A percentile compares a stretch with the other conserved stretches of the same genome.
Evolutionary conservation across 1,140 invertebrate genomes (phyloP).

Genomic region (Zaprionus camerounensis): DNA sequence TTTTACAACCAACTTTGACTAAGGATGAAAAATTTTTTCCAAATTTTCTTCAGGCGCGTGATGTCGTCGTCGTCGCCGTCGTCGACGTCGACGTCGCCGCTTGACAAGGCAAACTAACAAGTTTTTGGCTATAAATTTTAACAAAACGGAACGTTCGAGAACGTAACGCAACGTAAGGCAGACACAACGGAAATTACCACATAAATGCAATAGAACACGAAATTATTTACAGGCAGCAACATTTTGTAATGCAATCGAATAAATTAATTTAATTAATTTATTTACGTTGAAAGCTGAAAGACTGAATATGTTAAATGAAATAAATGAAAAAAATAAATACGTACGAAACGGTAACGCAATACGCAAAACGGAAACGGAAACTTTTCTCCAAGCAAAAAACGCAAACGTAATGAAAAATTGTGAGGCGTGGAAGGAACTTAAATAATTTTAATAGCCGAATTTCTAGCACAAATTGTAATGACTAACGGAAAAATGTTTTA

Average conservation of each 20-base stretch:
- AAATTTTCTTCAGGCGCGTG: conserved; percentile 64
- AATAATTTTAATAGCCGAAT: conserved; percentile 84
- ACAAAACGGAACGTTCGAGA: conserved; percentile 6
- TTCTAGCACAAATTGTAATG: conserved; percentile 77
- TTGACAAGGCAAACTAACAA: conserved; percentile 43
- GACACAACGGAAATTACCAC: conserved; percentile 74
- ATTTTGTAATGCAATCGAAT: conserved; percentile 77
- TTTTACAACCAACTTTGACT: conserved; percentile 77
- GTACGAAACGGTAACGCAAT: conserved; percentile 51
- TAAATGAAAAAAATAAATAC: conserved; percentile 58
- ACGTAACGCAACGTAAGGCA: conserved; percentile 57
- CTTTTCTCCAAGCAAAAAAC: conserved; percentile 65
- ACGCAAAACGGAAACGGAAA: conserved; percentile 48
- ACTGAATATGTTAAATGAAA: conserved; percentile 82
- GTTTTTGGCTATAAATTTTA: conserved; percentile 83
- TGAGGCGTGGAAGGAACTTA: conserved; percentile 64
- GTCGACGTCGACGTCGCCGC: conserved; percentile 2
- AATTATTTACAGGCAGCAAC: conserved; percentile 82
- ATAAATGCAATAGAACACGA: conserved; percentile 83
- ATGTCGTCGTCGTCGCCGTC: neutral
- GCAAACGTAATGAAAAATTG: conserved; percentile 11
- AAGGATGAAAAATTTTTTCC: conserved; percentile 74
- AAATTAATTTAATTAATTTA: conserved; percentile 84
- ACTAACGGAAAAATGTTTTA: conserved; percentile 44
- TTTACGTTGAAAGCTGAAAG: conserved; percentile 82